Evolutionary conservation across 2,888 invertebrate species (phyloP).

Genomic region (Cistogaster globosa): DNA sequence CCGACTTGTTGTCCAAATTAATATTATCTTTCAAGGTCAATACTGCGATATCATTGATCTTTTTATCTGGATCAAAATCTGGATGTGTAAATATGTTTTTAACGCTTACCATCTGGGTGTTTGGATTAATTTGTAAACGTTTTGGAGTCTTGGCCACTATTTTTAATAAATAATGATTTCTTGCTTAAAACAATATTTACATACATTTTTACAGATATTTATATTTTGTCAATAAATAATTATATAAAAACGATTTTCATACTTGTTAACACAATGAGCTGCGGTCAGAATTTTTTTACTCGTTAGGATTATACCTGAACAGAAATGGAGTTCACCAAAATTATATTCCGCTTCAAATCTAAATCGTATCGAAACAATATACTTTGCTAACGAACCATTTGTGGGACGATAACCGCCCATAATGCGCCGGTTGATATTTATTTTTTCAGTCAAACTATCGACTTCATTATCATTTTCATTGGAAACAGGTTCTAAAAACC

Average conservation of each 20-base stretch:
- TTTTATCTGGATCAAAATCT: background rate
- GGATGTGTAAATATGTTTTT: slow-evolving; percentile 18
- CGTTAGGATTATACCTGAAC: slow-evolving; percentile 74
- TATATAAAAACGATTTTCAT: background rate
- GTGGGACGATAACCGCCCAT: slow-evolving; percentile 19
- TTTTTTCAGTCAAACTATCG: too few relatives aligned
- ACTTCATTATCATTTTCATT: too few relatives aligned
- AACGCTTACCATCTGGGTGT: slow-evolving; percentile 20
- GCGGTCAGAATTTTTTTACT: slow-evolving; percentile 73
- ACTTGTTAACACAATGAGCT: slow-evolving; percentile 74
- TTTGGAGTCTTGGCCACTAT: slow-evolving; percentile 52
- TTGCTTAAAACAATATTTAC: background rate
- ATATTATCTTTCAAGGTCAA: slow-evolving; percentile 27
- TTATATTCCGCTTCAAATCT: background rate
- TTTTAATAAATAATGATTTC: slow-evolving; percentile 3
- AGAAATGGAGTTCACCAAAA: slow-evolving; percentile 76
- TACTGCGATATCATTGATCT: slow-evolving; percentile 50
- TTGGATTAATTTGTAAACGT: slow-evolving; percentile 12
- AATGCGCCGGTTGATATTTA: slow-evolving; percentile 2
- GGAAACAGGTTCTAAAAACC: background rate
- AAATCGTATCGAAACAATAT: slow-evolving; percentile 38
- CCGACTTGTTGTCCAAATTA: slow-evolving; percentile 6
- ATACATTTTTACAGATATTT: too few relatives aligned
- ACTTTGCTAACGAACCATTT: slow-evolving; percentile 24
- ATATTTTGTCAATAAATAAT: background rate